phyloP scores from a whole-genome alignment of 2,888 invertebrate species.

The Drosophila robusta region DNA sequence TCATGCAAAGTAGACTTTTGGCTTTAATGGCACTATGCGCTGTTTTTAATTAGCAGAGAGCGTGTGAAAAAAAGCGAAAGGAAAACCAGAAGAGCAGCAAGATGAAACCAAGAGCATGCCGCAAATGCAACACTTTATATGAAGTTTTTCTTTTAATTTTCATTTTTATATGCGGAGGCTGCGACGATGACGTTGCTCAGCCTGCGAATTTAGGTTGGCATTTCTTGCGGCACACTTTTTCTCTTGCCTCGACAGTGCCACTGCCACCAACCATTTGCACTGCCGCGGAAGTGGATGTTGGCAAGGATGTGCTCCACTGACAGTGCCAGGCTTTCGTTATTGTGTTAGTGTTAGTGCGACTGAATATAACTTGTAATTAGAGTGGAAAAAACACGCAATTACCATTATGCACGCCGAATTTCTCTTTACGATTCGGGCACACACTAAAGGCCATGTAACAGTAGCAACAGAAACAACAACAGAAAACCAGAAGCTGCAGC shows the following conservation, averaged over 20 bases:
- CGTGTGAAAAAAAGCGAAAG: constrained; percentile 40
- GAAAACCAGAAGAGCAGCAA: constrained; percentile 24
- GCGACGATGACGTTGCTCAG: constrained; percentile 41
- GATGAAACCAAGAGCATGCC: constrained; percentile 42
- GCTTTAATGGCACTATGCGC: constrained; percentile 74
- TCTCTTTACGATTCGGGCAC: constrained; percentile 65
- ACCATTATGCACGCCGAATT: constrained; percentile 79
- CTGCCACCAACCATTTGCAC: neutral
- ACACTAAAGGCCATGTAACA: constrained; percentile 52
- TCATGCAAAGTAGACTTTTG: constrained; percentile 68
- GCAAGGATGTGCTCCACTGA: constrained; percentile 42
- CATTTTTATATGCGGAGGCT: constrained; percentile 70
- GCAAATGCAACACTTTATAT: constrained; percentile 79
- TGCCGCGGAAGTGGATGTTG: constrained; percentile 33
- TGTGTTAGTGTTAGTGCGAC: constrained; percentile 41
- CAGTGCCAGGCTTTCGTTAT: constrained; percentile 29
- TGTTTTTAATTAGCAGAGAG: constrained; percentile 73
- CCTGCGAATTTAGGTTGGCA: constrained; percentile 69
- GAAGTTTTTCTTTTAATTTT: constrained; percentile 76
- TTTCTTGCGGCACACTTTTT: constrained; percentile 62
- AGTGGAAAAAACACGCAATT: constrained; percentile 78
- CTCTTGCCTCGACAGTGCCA: constrained; percentile 16
- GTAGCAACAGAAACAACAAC: constrained; percentile 19
- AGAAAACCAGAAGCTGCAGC: constrained; percentile 24
- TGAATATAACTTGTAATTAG: constrained; percentile 74